Conservation (phyloP, 2,113 vertebrate genomes). For the Lampris megalopsis region DNA sequence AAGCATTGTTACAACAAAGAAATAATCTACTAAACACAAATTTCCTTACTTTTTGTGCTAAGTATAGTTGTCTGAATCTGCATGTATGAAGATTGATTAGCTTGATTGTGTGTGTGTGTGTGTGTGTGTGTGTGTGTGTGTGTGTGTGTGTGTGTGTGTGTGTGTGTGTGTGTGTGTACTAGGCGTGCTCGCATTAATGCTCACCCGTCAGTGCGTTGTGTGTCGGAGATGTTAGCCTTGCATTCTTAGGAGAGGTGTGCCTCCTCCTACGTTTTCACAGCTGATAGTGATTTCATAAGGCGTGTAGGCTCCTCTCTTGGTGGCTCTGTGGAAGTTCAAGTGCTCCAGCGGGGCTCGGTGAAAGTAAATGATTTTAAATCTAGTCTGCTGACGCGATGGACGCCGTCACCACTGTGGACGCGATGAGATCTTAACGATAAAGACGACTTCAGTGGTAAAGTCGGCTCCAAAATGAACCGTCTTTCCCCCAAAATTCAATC, state of each 20-base stretch:
- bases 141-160: slow-evolving; percentile 42
- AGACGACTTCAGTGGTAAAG: slow-evolving; percentile 29
- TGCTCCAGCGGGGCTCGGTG: not conserved
- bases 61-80: no score
- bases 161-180: slow-evolving; percentile 52
- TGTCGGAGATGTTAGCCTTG: slow-evolving; percentile 4
- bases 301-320: slow-evolving; percentile 7
- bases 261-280: slow-evolving; percentile 64
- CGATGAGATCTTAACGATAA: slow-evolving; percentile 23
- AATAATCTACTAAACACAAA: no score
- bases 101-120: no score
- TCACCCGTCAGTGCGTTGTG: slow-evolving; percentile 10
- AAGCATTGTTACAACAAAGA: no score
- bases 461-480: not conserved
- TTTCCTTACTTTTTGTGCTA: no score
- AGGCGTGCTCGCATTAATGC: not conserved
- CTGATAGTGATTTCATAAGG: slow-evolving; percentile 67
- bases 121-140: not conserved
- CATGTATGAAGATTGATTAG: no score
- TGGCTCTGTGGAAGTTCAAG: slow-evolving; percentile 21
- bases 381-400: not conserved
- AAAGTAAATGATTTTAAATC: slow-evolving; percentile 22
- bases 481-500: no score
- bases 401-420: not conserved
- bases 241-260: slow-evolving; percentile 68